phyloP scores from a whole-genome alignment of 2,888 invertebrate genomes.

The Lepidocyrtinus sp. region DNA sequence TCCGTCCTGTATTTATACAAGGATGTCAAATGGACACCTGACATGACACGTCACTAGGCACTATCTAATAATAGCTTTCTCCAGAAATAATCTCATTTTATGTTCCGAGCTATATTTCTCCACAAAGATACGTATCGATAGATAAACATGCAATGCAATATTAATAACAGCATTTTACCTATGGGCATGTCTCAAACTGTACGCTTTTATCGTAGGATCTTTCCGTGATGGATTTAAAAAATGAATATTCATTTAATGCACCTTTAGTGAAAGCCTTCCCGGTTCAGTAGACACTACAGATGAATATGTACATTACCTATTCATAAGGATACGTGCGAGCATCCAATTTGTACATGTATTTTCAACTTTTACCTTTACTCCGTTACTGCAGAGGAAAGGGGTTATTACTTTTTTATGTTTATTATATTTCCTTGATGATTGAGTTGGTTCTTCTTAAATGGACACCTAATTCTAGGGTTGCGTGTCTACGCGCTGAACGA shows the following conservation, averaged over 20 bases:
- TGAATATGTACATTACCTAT: background rate
- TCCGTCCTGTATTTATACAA: conserved; percentile 42
- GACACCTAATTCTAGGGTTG: conserved; percentile 49
- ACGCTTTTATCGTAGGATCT: conserved; percentile 7
- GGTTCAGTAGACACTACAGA: background rate
- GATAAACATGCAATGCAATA: conserved; percentile 24
- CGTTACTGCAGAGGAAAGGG: background rate
- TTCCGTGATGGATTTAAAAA: conserved; percentile 44
- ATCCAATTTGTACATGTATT: background rate
- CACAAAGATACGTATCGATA: conserved; percentile 2
- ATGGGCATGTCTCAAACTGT: background rate
- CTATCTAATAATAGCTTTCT: background rate
- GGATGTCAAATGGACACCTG: conserved; percentile 56
- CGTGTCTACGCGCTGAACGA: conserved; percentile 27
- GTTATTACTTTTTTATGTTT: conserved; percentile 35
- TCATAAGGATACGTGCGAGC: too few species aligned
- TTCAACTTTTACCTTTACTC: too few species aligned
- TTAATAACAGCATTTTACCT: conserved; percentile 23
- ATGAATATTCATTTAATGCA: conserved; percentile 55
- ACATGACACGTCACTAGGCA: conserved; percentile 40
- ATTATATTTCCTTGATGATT: conserved; percentile 16
- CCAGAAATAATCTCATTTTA: conserved; percentile 18
- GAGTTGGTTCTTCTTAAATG: conserved; percentile 33
- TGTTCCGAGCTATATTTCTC: conserved; percentile 6
- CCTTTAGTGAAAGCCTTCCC: conserved; percentile 14